Evolutionary conservation across 2,888 invertebrate species (phyloP).

Genomic region (Gibbula magus): DNA sequence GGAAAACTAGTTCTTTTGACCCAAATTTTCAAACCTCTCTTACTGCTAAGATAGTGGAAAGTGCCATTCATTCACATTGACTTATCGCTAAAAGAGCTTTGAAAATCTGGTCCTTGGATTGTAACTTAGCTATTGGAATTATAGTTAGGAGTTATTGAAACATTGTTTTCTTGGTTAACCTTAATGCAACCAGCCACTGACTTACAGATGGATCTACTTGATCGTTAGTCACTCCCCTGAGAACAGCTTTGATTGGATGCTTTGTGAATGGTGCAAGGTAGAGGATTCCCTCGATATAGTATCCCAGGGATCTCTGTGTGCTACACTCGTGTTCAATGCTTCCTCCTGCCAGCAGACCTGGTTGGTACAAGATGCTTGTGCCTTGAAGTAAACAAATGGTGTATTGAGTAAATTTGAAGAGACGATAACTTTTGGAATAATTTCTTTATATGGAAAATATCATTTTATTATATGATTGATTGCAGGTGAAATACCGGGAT

Average conservation of each 20-base stretch:
- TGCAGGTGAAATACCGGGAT: no score
- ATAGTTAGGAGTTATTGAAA: not conserved
- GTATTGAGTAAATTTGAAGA: not conserved
- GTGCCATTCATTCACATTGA: no score
- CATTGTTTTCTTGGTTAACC: not conserved
- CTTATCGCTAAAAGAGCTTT: no score
- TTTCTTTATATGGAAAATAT: not conserved
- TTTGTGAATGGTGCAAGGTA: conserved; percentile 97
- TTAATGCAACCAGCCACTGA: conserved; percentile 3
- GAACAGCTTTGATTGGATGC: conserved; percentile 85
- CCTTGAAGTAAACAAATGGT: conserved; percentile 78
- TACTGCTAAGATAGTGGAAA: no score
- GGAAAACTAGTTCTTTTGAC: no score
- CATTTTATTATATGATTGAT: not conserved
- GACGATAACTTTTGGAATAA: not conserved
- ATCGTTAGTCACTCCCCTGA: conserved; percentile 92
- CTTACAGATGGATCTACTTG: conserved; percentile 76
- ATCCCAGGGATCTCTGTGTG: conserved; percentile 84
- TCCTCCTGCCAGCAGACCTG: conserved; percentile 94
- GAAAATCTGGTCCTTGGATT: no score
- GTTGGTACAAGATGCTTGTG: conserved; percentile 89
- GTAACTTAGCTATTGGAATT: not conserved
- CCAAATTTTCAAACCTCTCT: no score
- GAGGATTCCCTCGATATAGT: conserved; percentile 92
- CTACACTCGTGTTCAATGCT: conserved; percentile 91